Conservation (phyloP, 2,888 invertebrate genomes). For the Ophion ellenae region DNA sequence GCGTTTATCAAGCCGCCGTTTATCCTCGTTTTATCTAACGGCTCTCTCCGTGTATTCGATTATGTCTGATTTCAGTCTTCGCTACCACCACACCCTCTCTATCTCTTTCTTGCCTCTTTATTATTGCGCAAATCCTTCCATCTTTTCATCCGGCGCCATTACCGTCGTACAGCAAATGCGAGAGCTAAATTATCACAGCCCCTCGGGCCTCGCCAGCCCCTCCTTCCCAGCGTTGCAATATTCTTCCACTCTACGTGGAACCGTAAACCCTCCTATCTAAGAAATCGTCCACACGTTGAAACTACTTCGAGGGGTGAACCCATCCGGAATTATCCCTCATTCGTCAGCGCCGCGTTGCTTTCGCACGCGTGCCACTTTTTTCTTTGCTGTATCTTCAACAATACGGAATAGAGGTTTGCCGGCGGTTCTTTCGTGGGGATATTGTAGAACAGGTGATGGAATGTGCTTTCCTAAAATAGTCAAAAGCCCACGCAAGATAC, state of each 20-base stretch:
- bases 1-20: slow-evolving; percentile 53
- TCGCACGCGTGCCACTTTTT: neutral
- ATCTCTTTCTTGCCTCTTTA: slow-evolving; percentile 11
- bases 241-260: neutral
- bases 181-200: slow-evolving; percentile 19
- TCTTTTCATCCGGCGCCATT: slow-evolving; percentile 12
- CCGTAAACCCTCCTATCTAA: neutral
- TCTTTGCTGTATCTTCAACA: neutral
- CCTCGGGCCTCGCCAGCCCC: slow-evolving; percentile 1
- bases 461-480: neutral
- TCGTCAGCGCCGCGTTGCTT: neutral
- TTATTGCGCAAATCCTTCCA: slow-evolving; percentile 36
- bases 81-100: slow-evolving; percentile 9
- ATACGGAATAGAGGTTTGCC: neutral
- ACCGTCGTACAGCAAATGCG: neutral
- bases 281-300: neutral
- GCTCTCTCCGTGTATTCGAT: slow-evolving; percentile 48
- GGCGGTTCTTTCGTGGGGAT: neutral
- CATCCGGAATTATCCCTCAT: neutral
- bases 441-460: neutral
- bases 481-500: neutral
- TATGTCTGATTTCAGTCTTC: slow-evolving; percentile 44
- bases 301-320: neutral
- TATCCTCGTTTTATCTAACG: slow-evolving; percentile 51
- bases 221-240: neutral